phyloP scores from a whole-genome alignment of 2,797 vertebrate genomes.

The Helostoma temminkii region DNA sequence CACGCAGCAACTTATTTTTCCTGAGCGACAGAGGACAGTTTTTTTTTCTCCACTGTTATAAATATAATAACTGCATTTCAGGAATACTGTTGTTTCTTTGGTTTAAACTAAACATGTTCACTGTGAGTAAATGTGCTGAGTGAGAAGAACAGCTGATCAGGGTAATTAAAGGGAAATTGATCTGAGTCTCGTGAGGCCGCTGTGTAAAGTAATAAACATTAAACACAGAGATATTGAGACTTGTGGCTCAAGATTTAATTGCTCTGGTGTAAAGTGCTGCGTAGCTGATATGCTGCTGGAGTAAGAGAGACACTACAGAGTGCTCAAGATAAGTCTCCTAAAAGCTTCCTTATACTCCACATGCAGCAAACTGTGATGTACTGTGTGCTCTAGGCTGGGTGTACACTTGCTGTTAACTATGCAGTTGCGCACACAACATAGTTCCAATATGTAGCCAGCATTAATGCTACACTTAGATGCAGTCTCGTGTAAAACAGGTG shows the following conservation, averaged over 20 bases:
- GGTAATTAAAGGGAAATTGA: slow-evolving; percentile 50
- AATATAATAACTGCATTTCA: no score
- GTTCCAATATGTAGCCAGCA: no score
- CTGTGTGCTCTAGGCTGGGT: no score
- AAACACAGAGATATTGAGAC: not conserved
- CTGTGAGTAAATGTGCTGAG: slow-evolving; percentile 29
- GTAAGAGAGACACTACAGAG: not conserved
- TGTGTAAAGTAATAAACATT: slow-evolving; percentile 20
- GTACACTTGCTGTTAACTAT: no score
- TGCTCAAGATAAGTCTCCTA: not conserved
- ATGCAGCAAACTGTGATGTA: no score
- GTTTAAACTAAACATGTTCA: not conserved
- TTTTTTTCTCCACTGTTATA: not conserved
- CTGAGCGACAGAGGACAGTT: no score
- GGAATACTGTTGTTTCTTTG: no score
- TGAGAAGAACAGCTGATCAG: slow-evolving; percentile 31
- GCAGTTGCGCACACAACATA: no score
- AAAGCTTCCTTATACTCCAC: no score
- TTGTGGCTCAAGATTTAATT: not conserved
- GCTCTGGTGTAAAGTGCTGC: not conserved
- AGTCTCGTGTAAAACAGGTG: no score
- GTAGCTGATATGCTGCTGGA: not conserved
- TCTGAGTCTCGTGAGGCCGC: slow-evolving; percentile 20
- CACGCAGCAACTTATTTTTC: no score
- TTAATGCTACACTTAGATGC: no score